Evolutionary conservation across 2,113 vertebrate species (phyloP).

Genomic region (Equus przewalskii): DNA sequence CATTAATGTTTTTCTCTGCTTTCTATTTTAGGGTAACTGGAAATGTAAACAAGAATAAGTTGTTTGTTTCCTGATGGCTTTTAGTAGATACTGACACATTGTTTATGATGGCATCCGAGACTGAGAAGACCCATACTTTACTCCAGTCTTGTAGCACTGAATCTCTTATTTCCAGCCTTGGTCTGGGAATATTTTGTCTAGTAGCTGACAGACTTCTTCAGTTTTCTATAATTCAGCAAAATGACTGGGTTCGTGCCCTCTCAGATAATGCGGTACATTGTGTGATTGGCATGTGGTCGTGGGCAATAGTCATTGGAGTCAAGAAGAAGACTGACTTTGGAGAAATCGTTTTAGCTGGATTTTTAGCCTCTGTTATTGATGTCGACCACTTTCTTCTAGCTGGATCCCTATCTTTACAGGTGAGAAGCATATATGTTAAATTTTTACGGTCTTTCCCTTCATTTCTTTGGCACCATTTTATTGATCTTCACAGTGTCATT

Average conservation of each 20-base stretch:
- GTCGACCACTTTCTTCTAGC: slow-evolving; percentile 96
- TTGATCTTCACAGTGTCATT: neutral
- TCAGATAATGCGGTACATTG: slow-evolving; percentile 95
- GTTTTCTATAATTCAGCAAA: slow-evolving; percentile 92
- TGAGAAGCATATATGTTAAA: slow-evolving; percentile 79
- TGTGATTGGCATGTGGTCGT: slow-evolving; percentile 96
- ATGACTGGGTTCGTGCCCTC: slow-evolving; percentile 93
- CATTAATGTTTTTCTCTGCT: slow-evolving; percentile 68
- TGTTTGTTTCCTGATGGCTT: slow-evolving; percentile 60
- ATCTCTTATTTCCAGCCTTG: slow-evolving; percentile 93
- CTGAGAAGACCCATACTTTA: slow-evolving; percentile 94
- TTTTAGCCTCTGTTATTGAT: slow-evolving; percentile 95
- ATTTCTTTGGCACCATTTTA: neutral
- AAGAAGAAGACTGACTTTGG: slow-evolving; percentile 95
- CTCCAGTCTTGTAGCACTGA: slow-evolving; percentile 95
- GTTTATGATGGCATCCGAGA: slow-evolving; percentile 93
- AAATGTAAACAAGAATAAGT: slow-evolving; percentile 68
- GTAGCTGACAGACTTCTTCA: slow-evolving; percentile 92
- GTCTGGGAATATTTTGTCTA: slow-evolving; percentile 94
- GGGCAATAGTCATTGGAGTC: slow-evolving; percentile 95
- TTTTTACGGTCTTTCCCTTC: slow-evolving; percentile 48
- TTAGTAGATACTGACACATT: slow-evolving; percentile 49
- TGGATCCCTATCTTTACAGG: slow-evolving; percentile 95
- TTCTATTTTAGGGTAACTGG: slow-evolving; percentile 79
- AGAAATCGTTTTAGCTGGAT: slow-evolving; percentile 94